Conservation (phyloP, 2,888 invertebrate genomes). For the Erpobdella octoculata region DNA sequence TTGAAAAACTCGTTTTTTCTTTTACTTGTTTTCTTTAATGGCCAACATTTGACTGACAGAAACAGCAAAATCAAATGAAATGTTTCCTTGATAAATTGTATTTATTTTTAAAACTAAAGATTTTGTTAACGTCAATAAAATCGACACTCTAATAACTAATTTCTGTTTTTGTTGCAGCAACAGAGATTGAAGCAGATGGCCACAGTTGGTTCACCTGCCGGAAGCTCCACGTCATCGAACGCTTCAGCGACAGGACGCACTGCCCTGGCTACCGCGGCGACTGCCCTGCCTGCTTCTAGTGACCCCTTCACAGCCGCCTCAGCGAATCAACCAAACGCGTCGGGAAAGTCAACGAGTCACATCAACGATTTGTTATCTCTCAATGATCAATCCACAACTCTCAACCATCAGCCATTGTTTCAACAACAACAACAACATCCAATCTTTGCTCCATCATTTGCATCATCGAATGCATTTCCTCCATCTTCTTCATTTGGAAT, state of each 20-base stretch:
- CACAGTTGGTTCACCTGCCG: conserved; percentile 22
- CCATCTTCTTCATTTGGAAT: neutral
- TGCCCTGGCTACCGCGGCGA: conserved; percentile 20
- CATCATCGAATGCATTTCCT: neutral
- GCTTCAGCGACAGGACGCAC: conserved; percentile 11
- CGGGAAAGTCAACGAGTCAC: no score
- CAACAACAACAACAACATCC: neutral
- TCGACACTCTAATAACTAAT: neutral
- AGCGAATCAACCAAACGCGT: conserved; percentile 2
- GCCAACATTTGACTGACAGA: neutral
- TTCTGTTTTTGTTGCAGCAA: conserved; percentile 10
- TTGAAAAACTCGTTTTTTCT: no score
- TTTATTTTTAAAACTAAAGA: neutral
- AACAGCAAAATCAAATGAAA: no score
- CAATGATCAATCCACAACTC: neutral
- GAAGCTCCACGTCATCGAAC: conserved; percentile 21
- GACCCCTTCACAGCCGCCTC: conserved; percentile 41
- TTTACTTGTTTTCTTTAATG: no score
- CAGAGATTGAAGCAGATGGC: conserved; percentile 32
- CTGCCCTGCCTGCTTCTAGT: conserved; percentile 31
- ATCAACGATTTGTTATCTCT: neutral
- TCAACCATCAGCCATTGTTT: neutral
- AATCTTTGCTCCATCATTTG: neutral
- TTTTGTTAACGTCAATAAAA: neutral
- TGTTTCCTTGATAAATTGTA: neutral